Conservation (phyloP, 2,113 vertebrate species). For the Sturnira hondurensis region DNA sequence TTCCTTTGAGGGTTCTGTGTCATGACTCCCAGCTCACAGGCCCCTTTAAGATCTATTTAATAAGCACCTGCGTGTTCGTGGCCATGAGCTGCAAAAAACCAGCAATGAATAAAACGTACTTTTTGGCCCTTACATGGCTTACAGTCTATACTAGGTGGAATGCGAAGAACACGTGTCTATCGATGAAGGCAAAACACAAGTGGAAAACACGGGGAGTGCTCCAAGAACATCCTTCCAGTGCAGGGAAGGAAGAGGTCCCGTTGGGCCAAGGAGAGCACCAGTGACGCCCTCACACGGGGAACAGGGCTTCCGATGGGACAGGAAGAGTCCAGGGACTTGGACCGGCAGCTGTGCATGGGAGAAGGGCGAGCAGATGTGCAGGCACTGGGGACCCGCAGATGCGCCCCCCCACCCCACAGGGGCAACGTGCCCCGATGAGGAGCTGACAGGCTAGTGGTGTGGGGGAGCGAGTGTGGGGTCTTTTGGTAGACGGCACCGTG, state of each 20-base stretch:
- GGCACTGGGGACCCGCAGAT: neutral
- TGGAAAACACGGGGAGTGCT: neutral
- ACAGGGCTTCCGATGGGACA: neutral
- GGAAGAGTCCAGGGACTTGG: neutral
- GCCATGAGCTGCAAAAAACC: neutral
- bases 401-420: too few relatives aligned
- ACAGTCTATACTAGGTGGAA: neutral
- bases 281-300: neutral
- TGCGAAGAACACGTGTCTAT: neutral
- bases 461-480: too few relatives aligned
- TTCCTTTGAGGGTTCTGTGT: neutral
- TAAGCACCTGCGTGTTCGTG: neutral
- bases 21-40: neutral
- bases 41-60: neutral
- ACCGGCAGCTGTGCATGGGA: too few relatives aligned
- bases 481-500: too few relatives aligned
- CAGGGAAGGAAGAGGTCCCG: neutral
- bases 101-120: neutral
- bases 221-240: neutral
- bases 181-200: neutral
- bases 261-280: neutral
- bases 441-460: neutral
- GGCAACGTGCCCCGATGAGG: neutral
- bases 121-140: neutral
- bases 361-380: neutral